Conservation (phyloP, 2,113 vertebrate species). For the Cettia cetti region DNA sequence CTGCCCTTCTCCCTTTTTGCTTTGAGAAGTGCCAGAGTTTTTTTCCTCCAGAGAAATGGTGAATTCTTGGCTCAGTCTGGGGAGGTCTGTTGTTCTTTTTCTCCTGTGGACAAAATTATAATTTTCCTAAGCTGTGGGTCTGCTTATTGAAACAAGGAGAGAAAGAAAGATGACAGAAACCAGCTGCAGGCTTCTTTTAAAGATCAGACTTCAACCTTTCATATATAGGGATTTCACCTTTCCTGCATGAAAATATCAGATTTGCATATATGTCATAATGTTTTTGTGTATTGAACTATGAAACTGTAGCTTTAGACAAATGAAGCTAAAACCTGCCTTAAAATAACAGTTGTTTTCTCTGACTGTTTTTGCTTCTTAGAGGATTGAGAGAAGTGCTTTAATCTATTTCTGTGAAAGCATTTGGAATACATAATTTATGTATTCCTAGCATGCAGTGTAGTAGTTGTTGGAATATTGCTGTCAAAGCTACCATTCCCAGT, state of each 20-base stretch:
- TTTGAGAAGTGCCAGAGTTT: neutral
- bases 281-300: neutral
- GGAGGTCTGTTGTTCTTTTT: neutral
- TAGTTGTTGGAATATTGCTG: neutral
- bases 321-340: neutral
- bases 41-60: neutral
- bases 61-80: neutral
- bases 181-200: conserved; percentile 18
- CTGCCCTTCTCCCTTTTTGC: rapidly evolving
- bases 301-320: neutral
- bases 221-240: conserved; percentile 37
- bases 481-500: neutral
- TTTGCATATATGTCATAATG: conserved; percentile 42
- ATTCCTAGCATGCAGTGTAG: neutral
- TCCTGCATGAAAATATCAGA: conserved; percentile 26
- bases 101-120: neutral
- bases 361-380: neutral
- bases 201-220: conserved; percentile 48
- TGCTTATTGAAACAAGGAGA: conserved; percentile 8
- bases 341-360: neutral
- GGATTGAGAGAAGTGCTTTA: neutral
- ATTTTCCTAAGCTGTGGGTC: neutral
- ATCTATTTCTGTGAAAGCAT: neutral
- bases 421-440: neutral
- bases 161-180: conserved; percentile 16